Base-by-base conservation (phyloP, 2,113 vertebrate species). In the Sceloporus tristichus region DNA sequence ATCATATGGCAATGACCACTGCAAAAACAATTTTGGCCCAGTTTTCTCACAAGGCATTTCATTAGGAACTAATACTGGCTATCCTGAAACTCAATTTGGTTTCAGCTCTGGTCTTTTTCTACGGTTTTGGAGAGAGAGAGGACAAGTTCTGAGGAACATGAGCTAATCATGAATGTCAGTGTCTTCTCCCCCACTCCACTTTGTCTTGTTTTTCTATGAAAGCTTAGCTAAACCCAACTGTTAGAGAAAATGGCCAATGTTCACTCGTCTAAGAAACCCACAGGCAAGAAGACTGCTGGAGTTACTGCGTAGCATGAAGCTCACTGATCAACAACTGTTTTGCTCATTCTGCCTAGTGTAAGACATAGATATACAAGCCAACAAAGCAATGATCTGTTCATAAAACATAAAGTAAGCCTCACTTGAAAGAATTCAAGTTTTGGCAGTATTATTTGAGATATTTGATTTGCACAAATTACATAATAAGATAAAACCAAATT, bases 231-330 rank as follows among this genome's bases (percentile, higher is more conserved):
- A 86, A 27, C 18, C 6, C 25, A 2, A 0, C 0, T 79, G 85
- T 42, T 48, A 85, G 7, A 79, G 21, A 42, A 87, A 89, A 34
- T 0, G 0, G 65, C 9, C 1, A 1, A 59, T 19, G 3, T 80
- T 90, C 74, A 62, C 48, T 59, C 34, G 1, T 79, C n/a, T 29
- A 23, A 66, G 18, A 5, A 73, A 70, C 59, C 77, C 59, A 73
- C 5, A 23, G 65, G 74, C 79, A 68, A 18, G 86, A 62, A 7
- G 70, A 1, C 38, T 59, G 0, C 9, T 75, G 0, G 0, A 53
- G 73, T 59, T 87, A 84, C 0, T 0, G 34, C 29, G 88, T 76
- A 2, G 38, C 29, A 56, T 88, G 73, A 89, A 91, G 79, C 3
- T 84, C 5, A 10, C 78, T 59, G 65, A 79, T 79, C 34, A 78